Percentiles rank a stretch among this genome's conserved stretches.
These are phyloP conservation scores for Ciconia maguari DNA, from an alignment of 2,113 vertebrate species.

Conservation along the genomic window DNA sequence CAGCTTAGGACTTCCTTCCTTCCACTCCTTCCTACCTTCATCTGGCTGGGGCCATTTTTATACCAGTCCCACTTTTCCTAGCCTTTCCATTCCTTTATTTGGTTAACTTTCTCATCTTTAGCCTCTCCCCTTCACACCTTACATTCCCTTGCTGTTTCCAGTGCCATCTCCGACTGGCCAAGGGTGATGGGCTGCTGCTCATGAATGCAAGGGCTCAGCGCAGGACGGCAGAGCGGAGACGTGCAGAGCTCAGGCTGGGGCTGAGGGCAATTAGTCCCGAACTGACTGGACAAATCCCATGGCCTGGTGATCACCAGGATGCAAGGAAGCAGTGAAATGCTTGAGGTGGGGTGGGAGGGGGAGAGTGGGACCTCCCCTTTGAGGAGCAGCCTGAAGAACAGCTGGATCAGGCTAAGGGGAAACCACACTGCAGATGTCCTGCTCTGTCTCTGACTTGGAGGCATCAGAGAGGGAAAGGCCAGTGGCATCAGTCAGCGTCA, in stretches of 20 bases:
- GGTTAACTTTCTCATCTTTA: not conserved
- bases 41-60: not conserved
- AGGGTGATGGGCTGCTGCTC: not conserved
- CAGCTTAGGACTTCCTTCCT: not conserved
- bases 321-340: not conserved
- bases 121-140: not conserved
- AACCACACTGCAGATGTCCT: not conserved
- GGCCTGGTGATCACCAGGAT: not conserved
- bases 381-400: not conserved
- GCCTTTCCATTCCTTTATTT: not conserved
- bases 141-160: not conserved
- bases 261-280: not conserved
- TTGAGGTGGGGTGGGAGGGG: not conserved
- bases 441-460: not conserved
- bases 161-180: rapidly evolving
- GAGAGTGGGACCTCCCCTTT: not conserved
- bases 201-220: rapidly evolving
- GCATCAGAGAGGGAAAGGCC: not conserved
- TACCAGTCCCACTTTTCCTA: not conserved
- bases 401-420: not conserved
- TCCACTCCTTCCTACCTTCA: not conserved
- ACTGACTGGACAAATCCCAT: not conserved
- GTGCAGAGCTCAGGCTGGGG: not conserved
- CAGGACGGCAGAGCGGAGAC: rapidly evolving
- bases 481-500: not conserved